Base-by-base conservation (phyloP, 2,797 vertebrate genomes). In the Remorina albescens region DNA sequence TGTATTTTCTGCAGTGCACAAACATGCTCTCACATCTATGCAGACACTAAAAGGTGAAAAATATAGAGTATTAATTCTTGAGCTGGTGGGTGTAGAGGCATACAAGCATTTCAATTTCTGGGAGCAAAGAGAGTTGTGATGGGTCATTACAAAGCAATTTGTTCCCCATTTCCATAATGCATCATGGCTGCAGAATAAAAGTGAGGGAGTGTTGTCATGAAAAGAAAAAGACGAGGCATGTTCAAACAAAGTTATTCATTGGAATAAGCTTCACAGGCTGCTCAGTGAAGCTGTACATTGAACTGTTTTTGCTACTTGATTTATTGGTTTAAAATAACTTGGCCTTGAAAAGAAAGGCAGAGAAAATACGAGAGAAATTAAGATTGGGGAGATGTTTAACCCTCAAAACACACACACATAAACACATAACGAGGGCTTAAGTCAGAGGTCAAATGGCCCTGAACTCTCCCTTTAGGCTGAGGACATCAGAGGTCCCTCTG, bases 401-500 rank as follows among this genome's bases (percentile, higher is more conserved):
- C 70, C 71, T 80, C 12, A 62, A 82, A 84, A 86, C 68, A 68
- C 76, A 76, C 74, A 72, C 66, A 71, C 41, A 54, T 30, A 56
- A 76, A 86, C 77, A 86, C 68, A 86, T 28, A 74, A 54, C 59
- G 67, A 67, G 74, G 68, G 73, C 39, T 54, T 4, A 67, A 79
- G 88, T 88, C 91, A 81, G 77, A 91, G 88, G 89, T 91, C 88
- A 91, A 86, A 83, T 54, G 68, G 83, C 74, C 64, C 83, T 91
- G 86, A 90, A 92, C 88, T 86, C 89, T 88, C 87, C 82, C 86
- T 89, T 83, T 58, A 67, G 82, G 76, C 85, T 50, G 81, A 81
- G 81, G 77, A 91, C 90, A 92, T 93, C 90, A 93, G 74, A 93
- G 76, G 86, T 84, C 76, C 75, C 86, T 90, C 66, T 83, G 82